Evolutionary conservation across 2,797 vertebrate genomes (phyloP).

Genomic region (Molossus alvarezi): DNA sequence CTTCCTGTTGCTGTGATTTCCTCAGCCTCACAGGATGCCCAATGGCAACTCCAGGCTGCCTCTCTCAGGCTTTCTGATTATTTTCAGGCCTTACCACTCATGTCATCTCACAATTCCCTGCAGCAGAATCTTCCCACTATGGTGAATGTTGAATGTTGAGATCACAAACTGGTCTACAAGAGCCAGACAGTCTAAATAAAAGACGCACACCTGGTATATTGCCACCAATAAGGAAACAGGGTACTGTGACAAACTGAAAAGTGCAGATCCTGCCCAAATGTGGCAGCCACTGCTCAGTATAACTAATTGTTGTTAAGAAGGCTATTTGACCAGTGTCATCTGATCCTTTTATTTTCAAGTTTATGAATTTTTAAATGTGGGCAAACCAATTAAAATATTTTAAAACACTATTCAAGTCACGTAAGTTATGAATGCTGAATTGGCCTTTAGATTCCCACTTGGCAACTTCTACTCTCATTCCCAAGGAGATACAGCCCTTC

Average conservation of each 20-base stretch:
- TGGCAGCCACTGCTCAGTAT: background rate
- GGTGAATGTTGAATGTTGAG: background rate
- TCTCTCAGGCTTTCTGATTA: background rate
- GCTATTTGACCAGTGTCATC: slow-evolving; percentile 34
- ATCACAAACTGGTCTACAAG: slow-evolving; percentile 22
- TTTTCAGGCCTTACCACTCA: slow-evolving; percentile 21
- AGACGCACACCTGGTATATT: background rate
- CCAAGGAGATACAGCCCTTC: background rate
- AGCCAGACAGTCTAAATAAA: background rate
- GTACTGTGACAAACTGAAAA: slow-evolving; percentile 7
- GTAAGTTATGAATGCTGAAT: background rate
- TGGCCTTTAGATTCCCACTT: slow-evolving; percentile 7
- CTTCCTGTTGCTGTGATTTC: background rate
- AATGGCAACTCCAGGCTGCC: background rate
- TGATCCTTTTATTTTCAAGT: slow-evolving; percentile 56
- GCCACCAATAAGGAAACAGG: background rate
- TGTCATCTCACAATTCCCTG: background rate
- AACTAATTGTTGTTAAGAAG: slow-evolving; percentile 28
- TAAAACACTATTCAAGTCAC: slow-evolving; percentile 52
- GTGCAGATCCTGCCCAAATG: background rate
- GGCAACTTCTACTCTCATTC: slow-evolving; percentile 16
- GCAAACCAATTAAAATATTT: slow-evolving; percentile 60
- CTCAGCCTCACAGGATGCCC: background rate
- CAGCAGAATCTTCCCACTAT: background rate
- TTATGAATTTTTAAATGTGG: slow-evolving; percentile 62